Evolutionary conservation across 1,140 invertebrate species (phyloP), one percentile per base, ranked within the genome.

Genomic region (Batillaria attramentaria): DNA sequence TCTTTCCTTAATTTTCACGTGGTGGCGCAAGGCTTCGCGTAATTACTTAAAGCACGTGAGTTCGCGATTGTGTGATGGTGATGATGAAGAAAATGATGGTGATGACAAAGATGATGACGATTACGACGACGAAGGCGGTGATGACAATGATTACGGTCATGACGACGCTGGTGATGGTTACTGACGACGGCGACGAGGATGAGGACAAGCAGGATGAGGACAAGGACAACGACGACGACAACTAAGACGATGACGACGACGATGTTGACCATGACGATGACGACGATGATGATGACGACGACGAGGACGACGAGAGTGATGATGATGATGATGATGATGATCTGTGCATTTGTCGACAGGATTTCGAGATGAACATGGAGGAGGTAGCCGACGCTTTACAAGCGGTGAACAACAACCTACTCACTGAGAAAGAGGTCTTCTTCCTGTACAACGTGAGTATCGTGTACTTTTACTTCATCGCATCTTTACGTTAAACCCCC

Each of bases 361-460:
- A 90, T 80, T 79, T 83, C 62, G 88, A 91, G 79, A 88, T 91
- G 85, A 90, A 89, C 77, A 62, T 89, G 41, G 86, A 88, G 18
- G 87, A 90, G 66, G 72, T 91, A 6, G 89, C 89, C 62, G 81
- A 84, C 37, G 89, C 89, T 33, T 78, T 91, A 13, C 87, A 89
- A 70, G 83, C 84, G 54, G 85, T 91, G 33, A 91, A 91, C 80
- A 84, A 86, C 62, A 85, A 89, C 66, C 80, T 91, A 6, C 68
- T 91, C 1, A 84, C 90, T 37, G 81, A 89, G n/a, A 85, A 85
- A 57, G 90, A 90, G 66, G 87, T 89, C 72, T 80, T 86, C 43
- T 91, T 87, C 80, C 81, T 91, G 24, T 89, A 86, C 72, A 84
- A 87, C 81, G 89, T 90, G 83, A 82, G 87, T 37, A 4, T 42